These are phyloP conservation scores for Dicentrarchus labrax DNA, from an alignment of 2,113 vertebrate species.

Conservation along the genomic window DNA sequence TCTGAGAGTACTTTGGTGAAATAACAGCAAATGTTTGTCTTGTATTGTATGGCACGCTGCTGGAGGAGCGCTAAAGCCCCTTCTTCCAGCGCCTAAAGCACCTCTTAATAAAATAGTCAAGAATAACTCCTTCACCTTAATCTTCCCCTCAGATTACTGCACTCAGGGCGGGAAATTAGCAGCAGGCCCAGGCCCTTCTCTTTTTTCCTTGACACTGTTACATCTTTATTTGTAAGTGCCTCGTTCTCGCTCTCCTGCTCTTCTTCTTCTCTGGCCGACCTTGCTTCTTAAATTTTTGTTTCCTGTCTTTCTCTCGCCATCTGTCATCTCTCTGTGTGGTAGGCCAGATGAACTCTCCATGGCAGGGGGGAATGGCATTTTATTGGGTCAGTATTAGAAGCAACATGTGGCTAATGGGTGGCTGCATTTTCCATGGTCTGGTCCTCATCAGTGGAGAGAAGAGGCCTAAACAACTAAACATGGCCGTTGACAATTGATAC, in stretches of 20 bases:
- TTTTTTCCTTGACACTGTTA: slow-evolving; percentile 56
- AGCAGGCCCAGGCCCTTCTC: slow-evolving; percentile 76
- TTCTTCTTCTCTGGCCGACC: slow-evolving; percentile 27
- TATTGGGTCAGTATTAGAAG: slow-evolving; percentile 80
- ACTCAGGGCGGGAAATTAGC: slow-evolving; percentile 86
- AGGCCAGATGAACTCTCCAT: slow-evolving; percentile 67
- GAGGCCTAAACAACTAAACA: slow-evolving; percentile 76
- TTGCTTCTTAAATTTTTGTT: slow-evolving; percentile 25
- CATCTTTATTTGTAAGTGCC: slow-evolving; percentile 41
- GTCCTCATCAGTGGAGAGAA: slow-evolving; percentile 75
- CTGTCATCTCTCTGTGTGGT: slow-evolving; percentile 52
- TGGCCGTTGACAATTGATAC: slow-evolving; percentile 78
- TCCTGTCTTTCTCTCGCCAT: slow-evolving; percentile 18
- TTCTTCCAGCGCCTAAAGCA: slow-evolving; percentile 85
- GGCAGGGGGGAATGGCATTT: slow-evolving; percentile 67
- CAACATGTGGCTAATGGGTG: slow-evolving; percentile 82
- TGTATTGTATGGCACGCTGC: slow-evolving; percentile 90
- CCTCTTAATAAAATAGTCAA: slow-evolving; percentile 89
- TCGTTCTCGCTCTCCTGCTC: slow-evolving; percentile 5
- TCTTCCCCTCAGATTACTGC: slow-evolving; percentile 86
- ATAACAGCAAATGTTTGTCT: slow-evolving; percentile 90
- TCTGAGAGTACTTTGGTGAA: slow-evolving; percentile 89
- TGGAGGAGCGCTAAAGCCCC: slow-evolving; percentile 87
- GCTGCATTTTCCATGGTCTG: slow-evolving; percentile 75
- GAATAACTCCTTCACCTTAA: slow-evolving; percentile 88